These are phyloP conservation scores for Dolichopus griseipennis DNA, from an alignment of 2,888 invertebrate genomes.

Conservation along the genomic window DNA sequence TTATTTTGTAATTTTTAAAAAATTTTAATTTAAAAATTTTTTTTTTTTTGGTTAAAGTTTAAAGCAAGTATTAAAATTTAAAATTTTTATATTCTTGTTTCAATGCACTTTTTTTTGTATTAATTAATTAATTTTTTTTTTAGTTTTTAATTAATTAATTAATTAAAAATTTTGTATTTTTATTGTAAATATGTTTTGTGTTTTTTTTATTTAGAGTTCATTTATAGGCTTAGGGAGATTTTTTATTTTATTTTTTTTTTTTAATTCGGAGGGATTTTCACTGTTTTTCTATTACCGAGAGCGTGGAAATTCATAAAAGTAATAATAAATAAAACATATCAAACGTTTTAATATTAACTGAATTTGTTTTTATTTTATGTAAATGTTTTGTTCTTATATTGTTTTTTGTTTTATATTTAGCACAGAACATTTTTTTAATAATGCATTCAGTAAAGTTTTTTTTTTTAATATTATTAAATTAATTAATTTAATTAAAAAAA, in stretches of 20 bases:
- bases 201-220: neutral
- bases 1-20: neutral
- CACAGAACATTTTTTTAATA: too few relatives aligned
- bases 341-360: slow-evolving; percentile 10
- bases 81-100: slow-evolving; percentile 7
- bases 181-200: neutral
- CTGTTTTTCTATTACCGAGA: slow-evolving; percentile 15
- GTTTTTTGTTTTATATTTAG: too few relatives aligned
- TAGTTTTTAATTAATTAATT: too few relatives aligned
- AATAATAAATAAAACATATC: slow-evolving; percentile 13
- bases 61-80: neutral
- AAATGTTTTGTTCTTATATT: slow-evolving; percentile 13
- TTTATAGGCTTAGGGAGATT: slow-evolving; percentile 2
- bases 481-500: too few relatives aligned
- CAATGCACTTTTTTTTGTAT: neutral
- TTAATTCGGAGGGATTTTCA: slow-evolving; percentile 28
- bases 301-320: neutral
- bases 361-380: slow-evolving; percentile 16
- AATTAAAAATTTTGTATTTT: neutral
- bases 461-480: too few relatives aligned
- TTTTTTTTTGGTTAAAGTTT: neutral
- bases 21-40: neutral
- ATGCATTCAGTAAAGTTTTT: too few relatives aligned
- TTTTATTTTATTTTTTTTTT: slow-evolving; percentile 15
- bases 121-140: neutral